A percentile compares a stretch with the other conserved stretches of the same genome.
Evolutionary conservation across 2,888 invertebrate species (phyloP).

Genomic region (Dilophus febrilis): DNA sequence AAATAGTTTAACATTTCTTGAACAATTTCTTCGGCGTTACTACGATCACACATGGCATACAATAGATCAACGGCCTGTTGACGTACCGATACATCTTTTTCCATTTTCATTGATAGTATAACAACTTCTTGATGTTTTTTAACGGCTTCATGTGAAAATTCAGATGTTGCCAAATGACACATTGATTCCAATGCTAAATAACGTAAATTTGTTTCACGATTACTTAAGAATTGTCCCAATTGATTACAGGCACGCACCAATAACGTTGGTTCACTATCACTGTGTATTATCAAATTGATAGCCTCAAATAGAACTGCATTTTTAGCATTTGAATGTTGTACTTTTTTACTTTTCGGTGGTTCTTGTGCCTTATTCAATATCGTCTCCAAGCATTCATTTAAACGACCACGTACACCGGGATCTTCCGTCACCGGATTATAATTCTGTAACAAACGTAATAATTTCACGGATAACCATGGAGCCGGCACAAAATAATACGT

Average conservation of each 20-base stretch:
- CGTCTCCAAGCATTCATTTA: conserved; percentile 95
- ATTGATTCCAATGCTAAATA: conserved; percentile 97
- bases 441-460: conserved; percentile 88
- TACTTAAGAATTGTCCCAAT: conserved; percentile 92
- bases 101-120: conserved; percentile 97
- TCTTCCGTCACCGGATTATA: conserved; percentile 95
- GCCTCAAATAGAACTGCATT: conserved; percentile 99
- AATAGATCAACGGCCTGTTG: conserved; percentile 95
- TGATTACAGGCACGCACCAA: conserved; percentile 97
- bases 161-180: conserved; percentile 97
- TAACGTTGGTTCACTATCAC: conserved; percentile 93
- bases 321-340: conserved; percentile 99
- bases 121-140: conserved; percentile 99
- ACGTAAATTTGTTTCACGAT: conserved; percentile 92
- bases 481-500: conserved; percentile 99
- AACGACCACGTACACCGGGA: conserved; percentile 85
- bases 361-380: conserved; percentile 98
- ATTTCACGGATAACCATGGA: conserved; percentile 98
- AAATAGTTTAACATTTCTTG: conserved; percentile 98
- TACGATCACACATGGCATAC: conserved; percentile 99
- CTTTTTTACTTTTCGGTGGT: conserved; percentile 98
- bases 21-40: conserved; percentile 98
- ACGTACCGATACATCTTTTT: conserved; percentile 93
- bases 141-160: conserved; percentile 98
- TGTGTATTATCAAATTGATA: conserved; percentile 97